Evolutionary conservation across 2,113 vertebrate species (phyloP), one percentile per base, ranked within the genome.

Genomic region (Electrona antarctica): DNA sequence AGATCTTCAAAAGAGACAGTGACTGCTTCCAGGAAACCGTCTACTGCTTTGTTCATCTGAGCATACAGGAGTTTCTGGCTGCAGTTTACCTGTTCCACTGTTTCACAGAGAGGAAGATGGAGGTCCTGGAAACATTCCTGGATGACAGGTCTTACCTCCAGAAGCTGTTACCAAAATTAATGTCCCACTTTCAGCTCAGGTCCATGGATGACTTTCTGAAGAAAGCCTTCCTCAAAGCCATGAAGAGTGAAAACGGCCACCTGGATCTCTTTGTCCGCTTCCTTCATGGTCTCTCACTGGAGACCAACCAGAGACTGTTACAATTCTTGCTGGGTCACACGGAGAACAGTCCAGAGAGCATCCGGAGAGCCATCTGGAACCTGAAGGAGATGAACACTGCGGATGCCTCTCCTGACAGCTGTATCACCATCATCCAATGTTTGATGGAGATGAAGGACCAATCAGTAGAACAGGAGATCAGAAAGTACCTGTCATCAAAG

Each of bases 21-120:
- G 56, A 63, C 45, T 49, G 82, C 41, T 61, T 74, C 7, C 0
- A 66, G 33, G 6, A 77, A 55, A 14, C 52, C n/a, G 70, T 85
- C 28, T 85, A 79, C 73, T 82, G 85, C 0, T 89, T 87, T 64
- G 65, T 85, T 69, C 84, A 84, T 69, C 8, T 80, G 66, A 84
- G 74, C 41, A 0, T 84, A 8, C 81, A 84, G 50, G 81, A 84
- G 78, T 80, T 84, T 55, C 74, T 84, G 15, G 77, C 74, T 65
- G 77, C 67, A 0, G 48, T 80, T 12, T 80, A 71, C 29, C 9
- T 79, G 1, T 50, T 67, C 46, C 57, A 57, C 8, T 29, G 28
- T 12, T 66, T 13, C 50, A 54, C 28, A n/a, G n/a, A n/a, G 49
- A 29, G 7, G 45, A 65, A 14, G 21, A 59, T 8, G 7, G 54